A percentile compares a stretch with the other conserved stretches of the same genome.
Evolutionary conservation across 2,888 invertebrate species (phyloP).

Genomic region (Saturnia japonica): DNA sequence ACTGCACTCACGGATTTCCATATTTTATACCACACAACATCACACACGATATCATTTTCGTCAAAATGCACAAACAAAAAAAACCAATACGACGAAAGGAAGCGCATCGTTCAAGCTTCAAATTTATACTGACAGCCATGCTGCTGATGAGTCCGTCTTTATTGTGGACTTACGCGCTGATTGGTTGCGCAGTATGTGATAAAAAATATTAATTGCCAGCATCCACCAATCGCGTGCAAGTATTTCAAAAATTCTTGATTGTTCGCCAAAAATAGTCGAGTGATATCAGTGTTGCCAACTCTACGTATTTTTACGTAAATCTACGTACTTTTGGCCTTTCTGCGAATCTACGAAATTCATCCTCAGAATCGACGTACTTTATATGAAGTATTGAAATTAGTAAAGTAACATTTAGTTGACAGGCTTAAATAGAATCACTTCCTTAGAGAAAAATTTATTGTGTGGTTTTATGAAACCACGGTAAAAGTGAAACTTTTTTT

Average conservation of each 20-base stretch:
- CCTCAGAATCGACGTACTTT: too few species aligned
- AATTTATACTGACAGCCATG: conserved; percentile 99
- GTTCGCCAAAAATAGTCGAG: conserved; percentile 56
- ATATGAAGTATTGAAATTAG: too few species aligned
- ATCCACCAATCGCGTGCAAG: conserved; percentile 61
- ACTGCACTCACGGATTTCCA: conserved; percentile 82
- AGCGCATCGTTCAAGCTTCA: conserved; percentile 92
- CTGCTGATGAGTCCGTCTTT: conserved; percentile 93
- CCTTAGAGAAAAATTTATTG: too few species aligned
- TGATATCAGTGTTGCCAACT: too few species aligned
- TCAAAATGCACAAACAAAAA: conserved; percentile 79
- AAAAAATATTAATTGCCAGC: conserved; percentile 53
- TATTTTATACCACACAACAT: conserved; percentile 74
- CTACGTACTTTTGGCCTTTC: too few species aligned
- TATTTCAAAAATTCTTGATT: conserved; percentile 60
- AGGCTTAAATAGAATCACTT: too few species aligned
- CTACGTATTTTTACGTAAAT: too few species aligned
- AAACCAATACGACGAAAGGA: conserved; percentile 88
- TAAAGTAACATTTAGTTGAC: too few species aligned
- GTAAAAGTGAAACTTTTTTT: too few species aligned
- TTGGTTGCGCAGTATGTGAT: conserved; percentile 77
- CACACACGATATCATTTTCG: conserved; percentile 81
- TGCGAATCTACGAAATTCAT: too few species aligned
- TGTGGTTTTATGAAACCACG: too few species aligned
- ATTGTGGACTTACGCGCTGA: conserved; percentile 85